Conservation (phyloP, 2,113 vertebrate species). For the Etheostoma spectabile region DNA sequence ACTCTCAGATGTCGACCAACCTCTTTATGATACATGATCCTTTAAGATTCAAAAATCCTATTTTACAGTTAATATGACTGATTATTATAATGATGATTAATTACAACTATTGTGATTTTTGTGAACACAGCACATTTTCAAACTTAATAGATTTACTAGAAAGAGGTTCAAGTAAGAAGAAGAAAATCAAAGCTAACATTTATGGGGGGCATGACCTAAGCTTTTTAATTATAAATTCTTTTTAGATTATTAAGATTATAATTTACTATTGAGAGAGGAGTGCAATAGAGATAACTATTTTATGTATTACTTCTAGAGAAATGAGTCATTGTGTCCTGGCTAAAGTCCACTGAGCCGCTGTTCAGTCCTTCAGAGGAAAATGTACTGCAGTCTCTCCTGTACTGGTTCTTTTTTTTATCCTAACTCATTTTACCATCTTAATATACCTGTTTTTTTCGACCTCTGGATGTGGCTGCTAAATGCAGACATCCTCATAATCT, state of each 20-base stretch:
- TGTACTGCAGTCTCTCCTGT: not conserved
- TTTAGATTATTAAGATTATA: not conserved
- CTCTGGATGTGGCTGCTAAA: not conserved
- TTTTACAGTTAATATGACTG: not conserved
- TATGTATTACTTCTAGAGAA: slow-evolving; percentile 38
- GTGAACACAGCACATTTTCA: not conserved
- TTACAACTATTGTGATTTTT: not conserved
- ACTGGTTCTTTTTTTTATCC: not conserved
- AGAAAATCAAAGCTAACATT: not conserved
- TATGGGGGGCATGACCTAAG: not conserved
- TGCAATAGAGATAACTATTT: not conserved
- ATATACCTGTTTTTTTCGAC: not conserved
- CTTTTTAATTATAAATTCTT: not conserved
- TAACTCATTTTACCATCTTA: not conserved
- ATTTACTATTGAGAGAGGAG: not conserved
- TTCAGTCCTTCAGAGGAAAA: slow-evolving; percentile 16
- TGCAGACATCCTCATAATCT: not conserved
- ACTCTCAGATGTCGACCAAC: slow-evolving; percentile 28
- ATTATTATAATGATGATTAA: slow-evolving; percentile 1
- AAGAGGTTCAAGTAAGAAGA: not conserved
- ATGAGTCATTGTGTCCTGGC: slow-evolving; percentile 35
- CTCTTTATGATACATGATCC: not conserved
- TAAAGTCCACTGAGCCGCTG: slow-evolving; percentile 47
- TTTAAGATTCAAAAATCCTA: not conserved
- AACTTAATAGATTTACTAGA: not conserved